Evolutionary conservation across 1,140 invertebrate genomes (phyloP), one percentile per base, ranked within the genome.

Genomic region (Pseudomyrmex concolor): DNA sequence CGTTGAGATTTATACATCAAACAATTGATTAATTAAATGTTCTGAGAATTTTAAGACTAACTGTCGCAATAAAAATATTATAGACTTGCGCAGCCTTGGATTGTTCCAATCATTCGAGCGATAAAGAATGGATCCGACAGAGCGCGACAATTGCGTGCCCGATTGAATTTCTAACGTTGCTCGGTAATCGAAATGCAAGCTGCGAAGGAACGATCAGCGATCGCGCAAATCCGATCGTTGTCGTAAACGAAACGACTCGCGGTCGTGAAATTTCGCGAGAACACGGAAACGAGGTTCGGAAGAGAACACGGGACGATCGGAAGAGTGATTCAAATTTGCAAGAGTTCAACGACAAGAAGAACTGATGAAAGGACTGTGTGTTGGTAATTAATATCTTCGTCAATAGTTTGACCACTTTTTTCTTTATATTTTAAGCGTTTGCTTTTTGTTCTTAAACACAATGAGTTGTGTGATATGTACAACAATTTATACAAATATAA

Each of bases 1-100:
- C 3, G 10, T 57, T 57, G 54, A 57, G 17, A n/a, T 34, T 7
- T 34, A 34, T 7, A 34, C 5, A 34, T 34, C 34, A 0, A 34
- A 34, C 5, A 34, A 34, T 34, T 34, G 34, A 34, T 34, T 34
- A 4, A 34, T 34, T 34, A 34, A 34, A 7, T 34, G 4, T 34
- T 45, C 3, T 68, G 2, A 34, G 15, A 45, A 10, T 22, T 9
- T 73, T 63, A 8, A 66, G n/a, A 10, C 59, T 67, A 9, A 59
- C 50, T 19, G 12, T 19, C 9, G 2, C n/a, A 10, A n/a, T 74
- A 7, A 67, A 85, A 63, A 45, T 12, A 3, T 54, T 10, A 3
- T 54, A 84, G 86, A 88, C 84, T 43, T 89, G 59, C n/a, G 48
- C 68, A 9, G 64, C 87, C n/a, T 84, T 86, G 83, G 84, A 90